These are phyloP conservation scores for Lophochroa leadbeateri DNA, from an alignment of 2,113 vertebrate genomes.

Conservation along the genomic window DNA sequence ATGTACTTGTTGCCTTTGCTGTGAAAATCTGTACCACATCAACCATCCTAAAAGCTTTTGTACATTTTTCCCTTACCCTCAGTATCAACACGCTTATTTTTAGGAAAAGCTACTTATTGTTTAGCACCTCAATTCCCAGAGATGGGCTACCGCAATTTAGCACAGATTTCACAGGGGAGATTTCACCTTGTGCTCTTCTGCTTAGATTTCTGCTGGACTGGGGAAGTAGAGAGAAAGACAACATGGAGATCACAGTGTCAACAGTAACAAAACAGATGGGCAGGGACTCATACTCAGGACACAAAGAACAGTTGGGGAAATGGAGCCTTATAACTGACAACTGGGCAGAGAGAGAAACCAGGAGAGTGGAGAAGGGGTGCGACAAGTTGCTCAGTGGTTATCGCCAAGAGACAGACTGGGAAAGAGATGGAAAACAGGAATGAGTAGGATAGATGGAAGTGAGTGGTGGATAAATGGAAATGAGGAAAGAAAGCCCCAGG, in stretches of 20 bases:
- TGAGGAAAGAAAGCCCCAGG: neutral
- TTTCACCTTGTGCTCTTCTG: neutral
- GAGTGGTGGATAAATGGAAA: neutral
- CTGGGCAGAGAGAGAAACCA: neutral
- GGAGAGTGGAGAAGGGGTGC: neutral
- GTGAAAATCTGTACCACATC: neutral
- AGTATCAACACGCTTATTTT: neutral
- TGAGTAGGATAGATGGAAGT: neutral
- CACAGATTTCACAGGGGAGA: neutral
- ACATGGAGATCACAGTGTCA: neutral
- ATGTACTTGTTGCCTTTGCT: too few species aligned
- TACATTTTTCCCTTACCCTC: neutral
- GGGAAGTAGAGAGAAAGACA: neutral
- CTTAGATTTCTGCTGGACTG: neutral
- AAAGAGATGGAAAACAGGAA: neutral
- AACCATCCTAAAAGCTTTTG: neutral
- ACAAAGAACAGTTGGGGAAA: neutral
- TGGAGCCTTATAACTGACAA: neutral
- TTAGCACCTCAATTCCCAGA: neutral
- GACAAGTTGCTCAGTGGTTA: neutral
- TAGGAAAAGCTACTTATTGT: neutral
- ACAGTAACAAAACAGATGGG: neutral
- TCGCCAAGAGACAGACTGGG: neutral
- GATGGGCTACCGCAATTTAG: neutral
- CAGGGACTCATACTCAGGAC: fast-evolving